These are phyloP conservation scores for Drosophila albomicans DNA, from an alignment of 1,140 invertebrate species.

Conservation along the genomic window DNA sequence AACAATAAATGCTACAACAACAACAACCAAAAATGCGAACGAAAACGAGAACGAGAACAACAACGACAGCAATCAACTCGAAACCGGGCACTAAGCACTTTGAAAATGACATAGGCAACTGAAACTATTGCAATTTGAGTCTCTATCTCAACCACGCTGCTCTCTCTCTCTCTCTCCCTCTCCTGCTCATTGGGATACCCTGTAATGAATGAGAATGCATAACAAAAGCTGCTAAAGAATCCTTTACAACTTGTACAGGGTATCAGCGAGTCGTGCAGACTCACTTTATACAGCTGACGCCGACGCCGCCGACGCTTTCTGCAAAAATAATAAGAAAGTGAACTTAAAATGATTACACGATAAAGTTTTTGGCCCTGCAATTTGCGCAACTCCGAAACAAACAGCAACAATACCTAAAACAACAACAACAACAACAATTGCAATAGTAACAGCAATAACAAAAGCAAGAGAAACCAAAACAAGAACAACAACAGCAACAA, in stretches of 20 bases:
- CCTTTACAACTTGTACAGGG: conserved; percentile 4
- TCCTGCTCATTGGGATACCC: background rate
- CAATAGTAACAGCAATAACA: background rate
- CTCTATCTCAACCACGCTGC: background rate
- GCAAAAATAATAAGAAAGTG: conserved; percentile 81
- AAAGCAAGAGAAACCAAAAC: background rate
- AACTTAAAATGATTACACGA: conserved; percentile 82
- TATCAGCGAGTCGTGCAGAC: background rate
- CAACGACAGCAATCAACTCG: conserved; percentile 38
- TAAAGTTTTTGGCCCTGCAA: conserved; percentile 76
- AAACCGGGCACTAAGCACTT: conserved; percentile 68
- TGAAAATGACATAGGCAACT: conserved; percentile 78
- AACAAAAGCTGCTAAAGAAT: background rate
- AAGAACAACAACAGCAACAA: conserved; percentile 8
- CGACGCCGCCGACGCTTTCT: conserved; percentile 26
- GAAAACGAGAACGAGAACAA: background rate
- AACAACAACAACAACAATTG: conserved; percentile 8
- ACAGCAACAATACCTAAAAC: background rate
- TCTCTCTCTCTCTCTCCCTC: no score
- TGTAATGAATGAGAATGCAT: background rate
- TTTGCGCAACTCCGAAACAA: conserved; percentile 53
- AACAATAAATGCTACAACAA: conserved; percentile 28
- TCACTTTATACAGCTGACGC: background rate
- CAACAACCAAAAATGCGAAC: background rate
- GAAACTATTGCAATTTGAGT: conserved; percentile 58